Evolutionary conservation across 2,113 vertebrate species (phyloP).

Genomic region (Forbesichthys papilliferus): DNA sequence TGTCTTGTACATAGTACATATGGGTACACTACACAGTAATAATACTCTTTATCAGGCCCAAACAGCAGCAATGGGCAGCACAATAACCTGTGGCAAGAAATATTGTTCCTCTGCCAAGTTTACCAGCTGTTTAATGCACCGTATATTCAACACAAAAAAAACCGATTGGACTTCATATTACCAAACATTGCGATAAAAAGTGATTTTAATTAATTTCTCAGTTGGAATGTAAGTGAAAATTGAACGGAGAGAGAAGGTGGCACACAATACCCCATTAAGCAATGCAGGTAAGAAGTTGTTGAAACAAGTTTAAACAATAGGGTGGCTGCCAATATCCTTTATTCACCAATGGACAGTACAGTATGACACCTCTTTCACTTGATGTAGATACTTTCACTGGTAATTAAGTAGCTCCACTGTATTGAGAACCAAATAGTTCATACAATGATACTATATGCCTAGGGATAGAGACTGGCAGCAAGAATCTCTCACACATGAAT

Average conservation of each 20-base stretch:
- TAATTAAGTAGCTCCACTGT: conserved; percentile 10
- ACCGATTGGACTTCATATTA: conserved; percentile 10
- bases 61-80: conserved; percentile 11
- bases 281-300: conserved; percentile 22
- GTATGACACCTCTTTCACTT: too few species aligned
- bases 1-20: conserved; percentile 32
- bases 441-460: conserved; percentile 72
- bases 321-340: too few species aligned
- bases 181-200: conserved; percentile 7
- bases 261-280: conserved; percentile 5
- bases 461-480: conserved; percentile 38
- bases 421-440: conserved; percentile 45
- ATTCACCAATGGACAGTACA: too few species aligned
- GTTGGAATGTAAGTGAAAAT: conserved; percentile 4
- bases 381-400: too few species aligned
- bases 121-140: conserved; percentile 2
- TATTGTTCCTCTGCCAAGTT: conserved; percentile 37
- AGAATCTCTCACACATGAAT: conserved; percentile 40
- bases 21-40: conserved; percentile 8
- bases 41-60: conserved; percentile 16
- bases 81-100: conserved; percentile 35
- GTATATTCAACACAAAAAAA: background rate
- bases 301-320: too few species aligned
- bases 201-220: conserved; percentile 23
- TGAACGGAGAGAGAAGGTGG: conserved; percentile 6